Base-by-base conservation (phyloP, 2,888 invertebrate genomes). In the Myopa testacea region DNA sequence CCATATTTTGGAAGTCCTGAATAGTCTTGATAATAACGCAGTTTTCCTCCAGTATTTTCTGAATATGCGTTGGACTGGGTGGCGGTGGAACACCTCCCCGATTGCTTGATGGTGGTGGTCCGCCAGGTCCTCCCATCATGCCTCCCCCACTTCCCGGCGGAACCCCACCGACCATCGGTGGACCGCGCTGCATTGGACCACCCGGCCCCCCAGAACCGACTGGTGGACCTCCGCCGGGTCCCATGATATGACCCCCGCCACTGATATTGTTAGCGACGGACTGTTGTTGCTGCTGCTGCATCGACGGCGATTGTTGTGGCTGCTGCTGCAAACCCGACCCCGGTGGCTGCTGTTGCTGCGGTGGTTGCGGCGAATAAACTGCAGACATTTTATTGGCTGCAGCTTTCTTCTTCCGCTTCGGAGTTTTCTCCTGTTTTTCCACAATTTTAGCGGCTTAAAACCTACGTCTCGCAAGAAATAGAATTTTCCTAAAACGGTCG, bases 11-110 rank as follows among this genome's bases (percentile, higher is more conserved):
- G 90, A 95, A 98, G 84, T 99, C 98, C 89, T 97, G 96, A 86
- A 99, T 98, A 10, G 97, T 96, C 91, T 98, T 97, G 85, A 99
- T 98, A 67, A 99, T 92, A 88, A 98, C 97, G 84, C 96, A 96
- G 89, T 99, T 99, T 90, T 99, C 99, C 91, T 99, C 98, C 79
- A 99, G 91, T 93, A 99, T 95, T 93, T 98, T 96, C 89, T 97
- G 96, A 85, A 97, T 95, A 90, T 96, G 96, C 71, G 94, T 94
- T 79, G 95, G 94, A 88, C 92, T 96, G 63, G 95, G 93, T 73
- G 96, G 94, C 79, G 92, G 93, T 78, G 93, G 91, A 68, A 84
- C 83, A 37, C 84, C 90, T 60, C 92, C 92, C 81, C 92, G 91
- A 79, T 84, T 83, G 6, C 84, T 81, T 92, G 80, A 93, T 19